Base-by-base conservation (phyloP, 1,140 invertebrate species). In the Procambarus virginalis region DNA sequence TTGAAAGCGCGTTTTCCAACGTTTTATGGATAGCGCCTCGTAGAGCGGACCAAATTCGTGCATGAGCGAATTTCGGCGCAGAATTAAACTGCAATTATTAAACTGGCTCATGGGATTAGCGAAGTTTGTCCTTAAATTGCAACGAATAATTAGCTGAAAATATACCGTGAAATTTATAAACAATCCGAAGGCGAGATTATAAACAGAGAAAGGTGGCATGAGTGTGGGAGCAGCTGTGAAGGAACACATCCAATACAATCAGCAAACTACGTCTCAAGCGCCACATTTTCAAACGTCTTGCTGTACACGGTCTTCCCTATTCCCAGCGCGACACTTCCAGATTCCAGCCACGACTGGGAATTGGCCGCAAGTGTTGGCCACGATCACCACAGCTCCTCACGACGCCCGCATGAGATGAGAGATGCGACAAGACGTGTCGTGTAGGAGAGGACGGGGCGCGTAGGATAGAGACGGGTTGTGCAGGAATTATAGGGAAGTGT, bases 211-310 rank as follows among this genome's bases (percentile, higher is more conserved):
- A 55, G n/a, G n/a, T n/a, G n/a, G 51, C 12, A 4, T 12, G 8
- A 9, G 51, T n/a, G n/a, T 73, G 22, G 20, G 2, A 73, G n/a
- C 8, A 73, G 68, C 22, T 34, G 68, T 3, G n/a, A 73, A 20
- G 68, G 68, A 73, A 17, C n/a, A 34, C n/a, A 22, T 73, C 20
- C 68, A 73, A 73, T 73, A 73, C 68, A 73, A 73, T 34, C 68
- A 73, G n/a, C 68, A 2, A 73, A 73, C 22, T 73, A 34, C 68
- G 8, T 73, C 22, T 73, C n/a, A 73, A 64, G 14, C 20, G 60
- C 60, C 12, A 20, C 60, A 64, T 73, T 73, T n/a, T 6, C n/a
- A 10, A 20, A 34, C n/a, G 68, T 73, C 2, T 73, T 73, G 68
- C n/a, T 73, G 68, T 73, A 34, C 68, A 73, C n/a, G 34, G 3